Conservation (phyloP, 1,140 invertebrate genomes). For the Papilio machaon region DNA sequence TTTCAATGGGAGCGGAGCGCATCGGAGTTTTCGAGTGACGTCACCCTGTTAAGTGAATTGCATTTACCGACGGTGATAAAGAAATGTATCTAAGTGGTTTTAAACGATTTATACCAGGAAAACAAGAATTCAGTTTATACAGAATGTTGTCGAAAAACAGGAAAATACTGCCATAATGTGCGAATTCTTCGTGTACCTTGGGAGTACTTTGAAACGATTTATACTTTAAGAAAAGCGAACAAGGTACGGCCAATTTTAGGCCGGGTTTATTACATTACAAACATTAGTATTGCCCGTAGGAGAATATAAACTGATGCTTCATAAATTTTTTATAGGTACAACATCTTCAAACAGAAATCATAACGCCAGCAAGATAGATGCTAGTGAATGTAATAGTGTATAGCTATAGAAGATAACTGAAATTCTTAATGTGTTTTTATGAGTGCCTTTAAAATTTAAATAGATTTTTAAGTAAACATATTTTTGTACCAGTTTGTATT, state of each 20-base stretch:
- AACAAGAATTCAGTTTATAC: conserved; percentile 26
- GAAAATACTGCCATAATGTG: conserved; percentile 34
- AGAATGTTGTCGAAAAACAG: conserved; percentile 16
- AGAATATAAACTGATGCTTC: neutral
- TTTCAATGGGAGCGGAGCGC: conserved; percentile 8
- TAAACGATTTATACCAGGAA: conserved; percentile 35
- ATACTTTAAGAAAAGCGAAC: conserved; percentile 48
- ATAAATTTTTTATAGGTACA: neutral
- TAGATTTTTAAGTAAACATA: too few species aligned
- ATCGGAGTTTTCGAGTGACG: conserved; percentile 8
- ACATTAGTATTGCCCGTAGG: neutral
- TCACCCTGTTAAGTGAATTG: neutral
- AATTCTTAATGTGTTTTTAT: too few species aligned
- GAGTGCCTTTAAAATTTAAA: too few species aligned
- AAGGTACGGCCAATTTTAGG: conserved; percentile 47
- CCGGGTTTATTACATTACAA: conserved; percentile 13
- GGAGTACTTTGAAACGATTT: conserved; percentile 48
- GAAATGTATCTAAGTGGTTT: conserved; percentile 30
- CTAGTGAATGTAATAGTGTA: too few species aligned
- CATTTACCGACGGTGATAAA: conserved; percentile 27
- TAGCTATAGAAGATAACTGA: too few species aligned
- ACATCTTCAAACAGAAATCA: neutral
- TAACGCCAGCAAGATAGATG: neutral
- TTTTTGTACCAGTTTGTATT: neutral
- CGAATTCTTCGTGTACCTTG: conserved; percentile 15